A percentile compares a stretch with the other conserved stretches of the same genome.
These are phyloP conservation scores for Phortica variegata DNA, from an alignment of 1,140 invertebrate genomes.

Conservation along the genomic window DNA sequence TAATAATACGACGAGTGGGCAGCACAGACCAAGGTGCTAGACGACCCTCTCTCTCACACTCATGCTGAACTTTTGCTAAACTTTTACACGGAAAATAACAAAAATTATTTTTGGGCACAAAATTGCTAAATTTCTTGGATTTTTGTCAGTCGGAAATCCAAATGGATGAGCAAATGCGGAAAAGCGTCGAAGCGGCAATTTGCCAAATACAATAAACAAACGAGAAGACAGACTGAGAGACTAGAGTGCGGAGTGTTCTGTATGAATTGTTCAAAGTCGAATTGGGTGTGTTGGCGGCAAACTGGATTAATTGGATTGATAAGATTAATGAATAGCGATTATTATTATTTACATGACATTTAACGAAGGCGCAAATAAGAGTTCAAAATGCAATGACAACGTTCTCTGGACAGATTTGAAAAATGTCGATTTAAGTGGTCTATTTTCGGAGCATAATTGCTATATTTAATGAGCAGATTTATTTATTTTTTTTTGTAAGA, in stretches of 20 bases:
- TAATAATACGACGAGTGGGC: slow-evolving; percentile 39
- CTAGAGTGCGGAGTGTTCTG: slow-evolving; percentile 2
- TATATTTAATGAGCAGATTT: too few relatives aligned
- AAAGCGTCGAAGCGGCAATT: slow-evolving; percentile 45
- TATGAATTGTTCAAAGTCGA: slow-evolving; percentile 3
- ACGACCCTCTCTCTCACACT: too few relatives aligned
- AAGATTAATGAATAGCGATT: slow-evolving; percentile 51
- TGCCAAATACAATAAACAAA: slow-evolving; percentile 51
- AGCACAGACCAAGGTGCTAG: too few relatives aligned
- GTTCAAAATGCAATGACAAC: slow-evolving; percentile 8
- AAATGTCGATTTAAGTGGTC: slow-evolving; percentile 46
- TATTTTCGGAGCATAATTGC: too few relatives aligned
- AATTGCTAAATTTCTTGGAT: too few relatives aligned
- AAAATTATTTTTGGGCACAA: too few relatives aligned
- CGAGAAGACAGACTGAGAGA: slow-evolving; percentile 15
- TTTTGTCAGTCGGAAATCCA: slow-evolving; percentile 31
- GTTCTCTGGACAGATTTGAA: too few relatives aligned
- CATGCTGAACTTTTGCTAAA: too few relatives aligned
- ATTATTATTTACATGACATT: slow-evolving; percentile 37
- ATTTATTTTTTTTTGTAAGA: too few relatives aligned
- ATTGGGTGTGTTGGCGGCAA: slow-evolving; percentile 20
- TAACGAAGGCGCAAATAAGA: slow-evolving; percentile 9
- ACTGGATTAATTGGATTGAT: slow-evolving; percentile 52
- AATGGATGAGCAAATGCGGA: too few relatives aligned
- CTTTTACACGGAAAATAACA: too few relatives aligned